A percentile compares a stretch with the other conserved stretches of the same genome.
Evolutionary conservation across 2,113 vertebrate genomes (phyloP).

Genomic region (Morone chrysops): DNA sequence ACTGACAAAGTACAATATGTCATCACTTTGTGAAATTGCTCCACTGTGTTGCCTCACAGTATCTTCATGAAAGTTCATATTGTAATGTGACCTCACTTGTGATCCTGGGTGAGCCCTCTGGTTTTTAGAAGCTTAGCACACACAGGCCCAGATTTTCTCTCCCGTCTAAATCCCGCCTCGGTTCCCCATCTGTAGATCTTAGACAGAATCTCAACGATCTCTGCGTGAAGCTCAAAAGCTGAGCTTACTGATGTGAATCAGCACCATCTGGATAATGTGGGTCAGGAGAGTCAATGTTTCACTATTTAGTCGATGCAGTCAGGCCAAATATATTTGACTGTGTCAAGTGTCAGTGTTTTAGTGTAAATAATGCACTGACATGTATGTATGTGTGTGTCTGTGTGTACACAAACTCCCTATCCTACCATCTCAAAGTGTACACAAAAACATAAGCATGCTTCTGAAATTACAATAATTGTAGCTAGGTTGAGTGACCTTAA

Average conservation of each 20-base stretch:
- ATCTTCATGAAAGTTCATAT: conserved; percentile 48
- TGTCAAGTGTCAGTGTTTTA: not conserved
- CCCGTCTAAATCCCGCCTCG: conserved; percentile 56
- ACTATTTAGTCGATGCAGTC: conserved; percentile 16
- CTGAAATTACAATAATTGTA: not conserved
- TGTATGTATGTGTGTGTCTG: too few relatives aligned
- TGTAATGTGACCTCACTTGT: conserved; percentile 69
- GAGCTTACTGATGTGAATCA: conserved; percentile 70
- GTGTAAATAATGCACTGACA: conserved; percentile 18
- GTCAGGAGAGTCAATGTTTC: conserved; percentile 51
- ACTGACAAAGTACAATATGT: not conserved
- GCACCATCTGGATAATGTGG: conserved; percentile 72
- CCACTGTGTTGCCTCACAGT: conserved; percentile 11
- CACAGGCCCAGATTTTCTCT: conserved; percentile 61
- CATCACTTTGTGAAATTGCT: conserved; percentile 24
- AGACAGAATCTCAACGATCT: conserved; percentile 67
- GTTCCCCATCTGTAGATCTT: conserved; percentile 57
- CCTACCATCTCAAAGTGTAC: not conserved
- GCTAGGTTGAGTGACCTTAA: not conserved
- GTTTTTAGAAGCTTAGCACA: conserved; percentile 65
- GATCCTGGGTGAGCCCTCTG: conserved; percentile 55
- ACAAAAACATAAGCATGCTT: not conserved
- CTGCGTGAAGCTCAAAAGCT: conserved; percentile 63
- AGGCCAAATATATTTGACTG: conserved; percentile 2
- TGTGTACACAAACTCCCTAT: not conserved